Conservation (phyloP, 2,888 invertebrate genomes). For the Nudaria mundana region DNA sequence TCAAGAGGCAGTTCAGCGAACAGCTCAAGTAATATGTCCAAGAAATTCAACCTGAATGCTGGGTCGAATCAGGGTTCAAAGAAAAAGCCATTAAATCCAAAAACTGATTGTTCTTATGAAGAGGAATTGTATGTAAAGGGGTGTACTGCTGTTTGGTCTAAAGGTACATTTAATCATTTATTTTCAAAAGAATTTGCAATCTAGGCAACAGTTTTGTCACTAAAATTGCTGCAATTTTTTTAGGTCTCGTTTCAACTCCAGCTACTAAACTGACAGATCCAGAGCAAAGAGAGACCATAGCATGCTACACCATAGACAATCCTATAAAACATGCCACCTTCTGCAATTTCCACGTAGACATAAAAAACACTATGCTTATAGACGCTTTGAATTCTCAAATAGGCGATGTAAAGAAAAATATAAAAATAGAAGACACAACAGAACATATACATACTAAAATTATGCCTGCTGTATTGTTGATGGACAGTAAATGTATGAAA, state of each 20-base stretch:
- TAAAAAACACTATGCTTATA: slow-evolving; percentile 79
- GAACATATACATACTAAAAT: slow-evolving; percentile 75
- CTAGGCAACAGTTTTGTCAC: no score
- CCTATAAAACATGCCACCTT: slow-evolving; percentile 91
- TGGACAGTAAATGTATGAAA: slow-evolving; percentile 88
- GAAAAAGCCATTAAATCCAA: slow-evolving; percentile 54
- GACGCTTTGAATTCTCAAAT: slow-evolving; percentile 75
- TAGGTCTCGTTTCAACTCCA: slow-evolving; percentile 77
- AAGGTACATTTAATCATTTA: no score
- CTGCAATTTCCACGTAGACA: slow-evolving; percentile 80
- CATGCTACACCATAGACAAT: slow-evolving; percentile 91
- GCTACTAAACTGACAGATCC: slow-evolving; percentile 72
- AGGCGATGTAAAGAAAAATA: slow-evolving; percentile 70
- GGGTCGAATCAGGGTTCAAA: slow-evolving; percentile 37
- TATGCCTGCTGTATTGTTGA: slow-evolving; percentile 85
- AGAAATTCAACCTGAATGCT: slow-evolving; percentile 60
- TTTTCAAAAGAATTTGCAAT: no score
- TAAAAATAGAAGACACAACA: slow-evolving; percentile 72
- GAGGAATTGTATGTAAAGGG: slow-evolving; percentile 94
- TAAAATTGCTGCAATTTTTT: slow-evolving; percentile 15
- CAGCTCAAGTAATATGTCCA: slow-evolving; percentile 71
- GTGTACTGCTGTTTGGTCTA: slow-evolving; percentile 91
- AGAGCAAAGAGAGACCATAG: slow-evolving; percentile 80
- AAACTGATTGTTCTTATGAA: slow-evolving; percentile 82
- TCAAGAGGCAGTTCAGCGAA: slow-evolving; percentile 66